Conservation (phyloP, 2,888 invertebrate genomes). For the Anthophora plumipes region DNA sequence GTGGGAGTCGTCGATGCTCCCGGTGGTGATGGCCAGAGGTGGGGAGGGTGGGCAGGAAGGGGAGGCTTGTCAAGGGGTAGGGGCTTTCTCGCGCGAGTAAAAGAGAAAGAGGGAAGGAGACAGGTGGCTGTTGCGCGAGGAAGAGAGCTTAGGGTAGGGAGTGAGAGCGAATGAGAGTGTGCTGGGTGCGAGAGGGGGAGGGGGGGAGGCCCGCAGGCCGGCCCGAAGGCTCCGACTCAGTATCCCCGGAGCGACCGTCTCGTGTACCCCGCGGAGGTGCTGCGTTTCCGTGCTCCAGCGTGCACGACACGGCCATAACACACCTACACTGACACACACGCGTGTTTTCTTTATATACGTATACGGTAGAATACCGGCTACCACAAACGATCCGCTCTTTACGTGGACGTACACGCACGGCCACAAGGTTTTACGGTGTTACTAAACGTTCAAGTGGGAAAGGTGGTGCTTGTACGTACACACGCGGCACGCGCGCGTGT, state of each 20-base stretch:
- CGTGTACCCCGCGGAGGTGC: constrained; percentile 83
- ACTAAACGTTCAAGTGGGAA: constrained; percentile 17
- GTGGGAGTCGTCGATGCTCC: constrained; percentile 61
- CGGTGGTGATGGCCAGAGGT: constrained; percentile 28
- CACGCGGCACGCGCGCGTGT: constrained; percentile 46
- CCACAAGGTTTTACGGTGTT: too few relatives aligned
- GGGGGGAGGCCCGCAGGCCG: constrained; percentile 84
- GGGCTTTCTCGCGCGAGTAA: constrained; percentile 16
- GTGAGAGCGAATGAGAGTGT: constrained; percentile 52
- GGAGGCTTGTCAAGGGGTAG: background rate
- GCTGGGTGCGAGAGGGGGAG: constrained; percentile 61
- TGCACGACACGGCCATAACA: constrained; percentile 57
- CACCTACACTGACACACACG: background rate
- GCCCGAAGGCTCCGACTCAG: constrained; percentile 84
- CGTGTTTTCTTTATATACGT: background rate
- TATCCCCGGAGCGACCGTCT: constrained; percentile 85
- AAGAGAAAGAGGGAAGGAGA: constrained; percentile 44
- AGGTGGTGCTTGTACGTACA: constrained; percentile 25
- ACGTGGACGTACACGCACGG: constrained; percentile 30
- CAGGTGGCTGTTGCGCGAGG: constrained; percentile 33
- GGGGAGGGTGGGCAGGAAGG: constrained; percentile 27
- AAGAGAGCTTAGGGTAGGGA: constrained; percentile 45
- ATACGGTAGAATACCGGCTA: background rate
- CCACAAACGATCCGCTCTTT: constrained; percentile 4
- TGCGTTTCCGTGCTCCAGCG: constrained; percentile 67